Evolutionary conservation across 1,140 invertebrate species (phyloP).

Genomic region (Aricia agestis): DNA sequence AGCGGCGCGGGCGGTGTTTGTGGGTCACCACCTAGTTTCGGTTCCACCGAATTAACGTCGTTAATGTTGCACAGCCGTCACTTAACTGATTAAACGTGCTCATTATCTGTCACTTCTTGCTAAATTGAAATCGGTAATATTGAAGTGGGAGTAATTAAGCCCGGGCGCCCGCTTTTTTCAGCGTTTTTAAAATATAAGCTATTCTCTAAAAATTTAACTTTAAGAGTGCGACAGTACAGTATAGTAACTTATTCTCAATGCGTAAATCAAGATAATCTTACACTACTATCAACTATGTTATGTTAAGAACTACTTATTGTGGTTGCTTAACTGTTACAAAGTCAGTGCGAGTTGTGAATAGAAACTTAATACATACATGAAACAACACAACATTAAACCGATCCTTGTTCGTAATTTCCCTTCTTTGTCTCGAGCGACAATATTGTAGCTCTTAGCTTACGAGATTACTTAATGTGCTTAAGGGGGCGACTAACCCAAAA

Average conservation of each 20-base stretch:
- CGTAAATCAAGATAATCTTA: neutral
- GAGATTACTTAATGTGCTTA: conserved; percentile 3
- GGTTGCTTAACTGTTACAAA: neutral
- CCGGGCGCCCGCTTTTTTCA: neutral
- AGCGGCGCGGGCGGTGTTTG: neutral
- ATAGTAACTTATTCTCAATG: too few relatives aligned
- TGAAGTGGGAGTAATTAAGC: conserved; percentile 11
- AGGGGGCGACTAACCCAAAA: too few relatives aligned
- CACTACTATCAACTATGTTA: neutral
- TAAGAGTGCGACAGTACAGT: too few relatives aligned
- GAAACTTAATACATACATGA: neutral
- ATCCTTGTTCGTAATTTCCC: neutral
- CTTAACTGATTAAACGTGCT: conserved; percentile 7
- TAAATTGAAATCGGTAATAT: conserved; percentile 14
- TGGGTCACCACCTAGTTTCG: conserved; percentile 16
- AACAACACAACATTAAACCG: neutral
- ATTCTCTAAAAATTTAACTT: too few relatives aligned
- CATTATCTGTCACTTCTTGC: conserved; percentile 10
- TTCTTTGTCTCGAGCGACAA: neutral
- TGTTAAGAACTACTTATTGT: neutral
- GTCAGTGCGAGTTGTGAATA: neutral
- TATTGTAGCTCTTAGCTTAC: neutral
- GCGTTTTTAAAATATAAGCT: too few relatives aligned
- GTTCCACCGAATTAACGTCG: conserved; percentile 1
- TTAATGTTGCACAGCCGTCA: conserved; percentile 7